Base-by-base conservation (phyloP, 2,888 invertebrate genomes). In the Melipona bicolor region DNA sequence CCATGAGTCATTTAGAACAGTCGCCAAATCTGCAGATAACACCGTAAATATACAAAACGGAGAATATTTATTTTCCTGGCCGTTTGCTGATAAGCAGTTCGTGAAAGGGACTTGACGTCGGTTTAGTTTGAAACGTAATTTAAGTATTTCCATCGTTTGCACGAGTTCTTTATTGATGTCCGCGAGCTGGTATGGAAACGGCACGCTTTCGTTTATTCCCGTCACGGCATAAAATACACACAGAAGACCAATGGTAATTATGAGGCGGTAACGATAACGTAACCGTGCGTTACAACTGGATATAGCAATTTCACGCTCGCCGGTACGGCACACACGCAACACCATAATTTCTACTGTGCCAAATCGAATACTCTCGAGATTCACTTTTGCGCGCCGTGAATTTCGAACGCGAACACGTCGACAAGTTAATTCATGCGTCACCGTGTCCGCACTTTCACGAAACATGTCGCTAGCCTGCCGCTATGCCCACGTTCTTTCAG, bases 331-430 rank as follows among this genome's bases (percentile, higher is more conserved):
- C 76, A 36, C 77, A 79, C 75, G 77, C 84, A 70, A 78, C 74
- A 59, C 69, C 69, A 32, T 84, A 64, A 85, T 85, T 84, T 85
- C 84, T 69, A 84, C 65, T 68, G 77, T 74, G 81, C 87, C 69
- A 74, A 71, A 82, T 82, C 82, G 74, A 70, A 77, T 71, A 74
- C 68, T 52, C 80, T 56, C 73, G 77, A 65, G 65, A 86, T 86
- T 86, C 74, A 59, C 64, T 81, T 76, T 81, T 59, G 68, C 78
- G 79, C 77, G 84, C 62, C 65, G 81, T 79, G 75, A 89, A 84
- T 89, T 84, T 84, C 74, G 64, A 83, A 81, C 72, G 80, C 72
- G 80, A 68, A 65, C 32, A 13, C 59, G 54, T 77, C 36, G 72
- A 49, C 72, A 27, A 68, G 69, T 80, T 77, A 88, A 86, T 84